phyloP scores from a whole-genome alignment of 2,888 invertebrate species.

The Trichopoda pennipes region DNA sequence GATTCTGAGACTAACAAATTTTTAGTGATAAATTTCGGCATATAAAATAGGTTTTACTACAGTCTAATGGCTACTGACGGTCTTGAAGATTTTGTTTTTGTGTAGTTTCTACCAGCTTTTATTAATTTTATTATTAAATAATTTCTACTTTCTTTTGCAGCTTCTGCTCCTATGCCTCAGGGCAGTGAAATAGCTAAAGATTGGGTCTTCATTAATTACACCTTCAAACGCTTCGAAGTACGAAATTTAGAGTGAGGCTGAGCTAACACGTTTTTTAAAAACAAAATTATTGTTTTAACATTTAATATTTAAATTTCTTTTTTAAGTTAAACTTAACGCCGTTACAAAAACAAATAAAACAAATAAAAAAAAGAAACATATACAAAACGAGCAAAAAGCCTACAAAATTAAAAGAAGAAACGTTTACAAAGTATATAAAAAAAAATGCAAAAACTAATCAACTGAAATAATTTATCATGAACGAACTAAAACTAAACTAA shows the following conservation, averaged over 20 bases:
- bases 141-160: constrained; percentile 81
- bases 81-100: too few relatives aligned
- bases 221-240: constrained; percentile 98
- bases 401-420: constrained; percentile 32
- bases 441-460: constrained; percentile 24
- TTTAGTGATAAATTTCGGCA: too few relatives aligned
- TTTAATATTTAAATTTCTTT: constrained; percentile 37
- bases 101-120: too few relatives aligned
- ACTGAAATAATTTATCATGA: constrained; percentile 32
- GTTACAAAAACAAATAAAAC: constrained; percentile 42
- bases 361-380: neutral
- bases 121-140: neutral
- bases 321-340: constrained; percentile 63
- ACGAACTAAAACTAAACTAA: constrained; percentile 56
- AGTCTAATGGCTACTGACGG: too few relatives aligned
- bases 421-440: constrained; percentile 35
- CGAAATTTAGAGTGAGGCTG: constrained; percentile 78
- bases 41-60: too few relatives aligned
- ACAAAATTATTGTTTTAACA: constrained; percentile 46
- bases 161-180: constrained; percentile 92
- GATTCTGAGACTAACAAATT: too few relatives aligned
- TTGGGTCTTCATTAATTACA: constrained; percentile 99
- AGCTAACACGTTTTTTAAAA: constrained; percentile 58
- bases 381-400: constrained; percentile 13
- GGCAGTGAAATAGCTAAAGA: constrained; percentile 97